Percentiles rank a stretch among this genome's conserved stretches.
Evolutionary conservation across 2,797 vertebrate genomes (phyloP).

Genomic region (Hoplostethus atlanticus): DNA sequence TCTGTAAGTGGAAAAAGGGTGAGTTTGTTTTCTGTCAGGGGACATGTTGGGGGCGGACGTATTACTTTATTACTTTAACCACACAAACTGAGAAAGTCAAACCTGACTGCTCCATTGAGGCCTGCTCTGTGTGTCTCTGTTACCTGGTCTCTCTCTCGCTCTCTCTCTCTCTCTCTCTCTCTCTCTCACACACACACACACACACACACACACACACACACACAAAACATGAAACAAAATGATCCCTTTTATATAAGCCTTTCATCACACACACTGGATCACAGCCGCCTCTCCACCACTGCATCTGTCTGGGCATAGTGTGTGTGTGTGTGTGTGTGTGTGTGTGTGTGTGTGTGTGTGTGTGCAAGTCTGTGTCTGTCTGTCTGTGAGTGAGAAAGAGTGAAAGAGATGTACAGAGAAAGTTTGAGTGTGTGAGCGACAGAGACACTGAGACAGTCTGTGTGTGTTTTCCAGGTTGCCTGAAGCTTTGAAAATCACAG

Average conservation of each 20-base stretch:
- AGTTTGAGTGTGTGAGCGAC: too few species aligned
- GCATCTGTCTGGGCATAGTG: neutral
- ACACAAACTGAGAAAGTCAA: too few species aligned
- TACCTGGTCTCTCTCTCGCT: too few species aligned
- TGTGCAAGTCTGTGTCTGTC: neutral
- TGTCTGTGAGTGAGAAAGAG: neutral
- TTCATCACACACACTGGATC: conserved; percentile 17
- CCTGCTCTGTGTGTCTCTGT: neutral
- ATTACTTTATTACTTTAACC: too few species aligned
- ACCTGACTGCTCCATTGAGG: too few species aligned
- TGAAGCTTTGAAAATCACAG: conserved; percentile 43
- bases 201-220: neutral
- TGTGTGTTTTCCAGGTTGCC: conserved; percentile 26
- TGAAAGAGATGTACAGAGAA: too few species aligned
- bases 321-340: conserved; percentile 2
- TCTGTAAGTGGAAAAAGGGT: too few species aligned
- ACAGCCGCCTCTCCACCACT: conserved; percentile 18
- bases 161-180: too few species aligned
- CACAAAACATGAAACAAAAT: conserved; percentile 23
- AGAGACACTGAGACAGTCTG: neutral
- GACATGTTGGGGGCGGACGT: too few species aligned
- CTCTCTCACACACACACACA: neutral
- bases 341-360: conserved; percentile 6
- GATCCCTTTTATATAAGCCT: conserved; percentile 30
- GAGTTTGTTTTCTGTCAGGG: too few species aligned